These are phyloP conservation scores for Ennomos erosarius DNA, from an alignment of 2,888 invertebrate species.

Conservation along the genomic window DNA sequence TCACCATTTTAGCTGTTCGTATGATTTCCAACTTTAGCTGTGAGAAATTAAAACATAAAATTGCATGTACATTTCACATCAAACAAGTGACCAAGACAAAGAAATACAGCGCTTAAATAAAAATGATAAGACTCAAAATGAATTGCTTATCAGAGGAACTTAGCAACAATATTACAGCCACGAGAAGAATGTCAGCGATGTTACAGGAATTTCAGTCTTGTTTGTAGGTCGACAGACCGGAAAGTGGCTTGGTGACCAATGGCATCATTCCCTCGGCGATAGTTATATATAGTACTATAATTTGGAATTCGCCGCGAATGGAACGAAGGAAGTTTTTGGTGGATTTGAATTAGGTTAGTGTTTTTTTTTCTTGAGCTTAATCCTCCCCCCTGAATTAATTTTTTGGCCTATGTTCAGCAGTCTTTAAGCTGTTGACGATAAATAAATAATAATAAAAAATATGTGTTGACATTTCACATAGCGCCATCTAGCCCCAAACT, in stretches of 20 bases:
- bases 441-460: too few species aligned
- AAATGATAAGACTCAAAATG: constrained; percentile 2
- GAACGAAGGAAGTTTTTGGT: constrained; percentile 5
- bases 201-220: constrained; percentile 6
- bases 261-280: constrained; percentile 5
- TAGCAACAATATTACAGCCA: constrained; percentile 11
- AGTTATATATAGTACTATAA: constrained; percentile 9
- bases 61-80: background rate
- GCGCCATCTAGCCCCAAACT: too few species aligned
- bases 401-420: too few species aligned
- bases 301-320: constrained; percentile 10
- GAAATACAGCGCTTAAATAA: background rate
- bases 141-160: background rate
- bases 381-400: too few species aligned
- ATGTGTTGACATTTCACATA: too few species aligned
- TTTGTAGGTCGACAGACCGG: background rate
- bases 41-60: background rate
- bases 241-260: constrained; percentile 2
- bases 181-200: constrained; percentile 2
- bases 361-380: background rate
- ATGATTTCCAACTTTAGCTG: background rate
- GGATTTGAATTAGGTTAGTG: background rate
- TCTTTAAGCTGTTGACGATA: too few species aligned
- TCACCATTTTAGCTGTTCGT: background rate
- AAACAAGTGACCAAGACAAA: background rate